These are phyloP conservation scores for Hycleus cichorii DNA, from an alignment of 1,140 invertebrate genomes.

Conservation along the genomic window DNA sequence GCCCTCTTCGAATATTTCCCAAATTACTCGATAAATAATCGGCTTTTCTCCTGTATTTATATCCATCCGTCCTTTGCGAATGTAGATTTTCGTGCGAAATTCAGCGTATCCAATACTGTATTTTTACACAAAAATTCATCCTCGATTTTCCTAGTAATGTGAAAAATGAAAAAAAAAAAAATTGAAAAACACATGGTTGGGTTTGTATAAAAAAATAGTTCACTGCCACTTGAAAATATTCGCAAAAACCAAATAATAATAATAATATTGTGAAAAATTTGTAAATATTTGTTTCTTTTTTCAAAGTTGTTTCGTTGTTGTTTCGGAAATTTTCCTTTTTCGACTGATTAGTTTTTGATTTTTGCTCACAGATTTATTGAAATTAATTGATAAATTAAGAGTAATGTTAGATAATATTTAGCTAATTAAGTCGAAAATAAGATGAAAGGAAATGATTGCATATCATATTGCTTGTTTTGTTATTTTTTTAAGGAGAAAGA, in stretches of 20 bases:
- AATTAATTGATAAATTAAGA: neutral
- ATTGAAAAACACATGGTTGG: slow-evolving; percentile 2
- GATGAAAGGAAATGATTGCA: neutral
- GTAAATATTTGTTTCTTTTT: slow-evolving; percentile 21
- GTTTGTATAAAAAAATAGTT: slow-evolving; percentile 26
- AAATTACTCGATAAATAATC: too few relatives aligned
- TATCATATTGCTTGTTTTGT: neutral
- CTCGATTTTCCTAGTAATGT: too few relatives aligned
- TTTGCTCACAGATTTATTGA: slow-evolving; percentile 27
- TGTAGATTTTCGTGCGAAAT: too few relatives aligned
- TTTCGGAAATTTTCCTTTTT: slow-evolving; percentile 18
- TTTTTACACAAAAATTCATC: too few relatives aligned
- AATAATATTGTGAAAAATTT: slow-evolving; percentile 3
- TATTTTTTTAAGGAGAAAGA: neutral
- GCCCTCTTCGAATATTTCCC: too few relatives aligned
- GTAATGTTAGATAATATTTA: neutral
- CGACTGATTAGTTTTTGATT: slow-evolving; percentile 32
- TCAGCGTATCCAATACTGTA: too few relatives aligned
- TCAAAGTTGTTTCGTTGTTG: slow-evolving; percentile 13
- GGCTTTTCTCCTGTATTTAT: too few relatives aligned
- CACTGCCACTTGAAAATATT: slow-evolving; percentile 35
- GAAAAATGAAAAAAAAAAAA: too few relatives aligned
- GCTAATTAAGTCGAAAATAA: neutral
- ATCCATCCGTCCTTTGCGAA: too few relatives aligned
- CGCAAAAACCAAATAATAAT: slow-evolving; percentile 19